Evolutionary conservation across 2,113 vertebrate genomes (phyloP), one percentile per base, ranked within the genome.

Genomic region (Pteropus alecto): DNA sequence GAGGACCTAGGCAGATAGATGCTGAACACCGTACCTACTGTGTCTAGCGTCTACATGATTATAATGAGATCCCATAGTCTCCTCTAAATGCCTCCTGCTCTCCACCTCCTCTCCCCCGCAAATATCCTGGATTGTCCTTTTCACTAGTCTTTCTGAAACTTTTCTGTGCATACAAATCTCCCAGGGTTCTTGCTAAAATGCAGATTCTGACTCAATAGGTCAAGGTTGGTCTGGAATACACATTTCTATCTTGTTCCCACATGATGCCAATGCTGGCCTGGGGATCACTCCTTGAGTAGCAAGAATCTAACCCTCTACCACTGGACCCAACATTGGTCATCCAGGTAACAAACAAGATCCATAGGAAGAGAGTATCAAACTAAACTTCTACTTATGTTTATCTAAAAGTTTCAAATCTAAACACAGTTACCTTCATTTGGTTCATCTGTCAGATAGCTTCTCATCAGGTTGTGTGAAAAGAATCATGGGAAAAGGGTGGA

Each of bases 391-490:
- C n/a, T 41, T 70, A n/a, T 24, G 18, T 70, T 56, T 68, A 35
- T 41, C 24, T 46, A 74, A 88, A 87, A 73, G 19, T 9, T 70
- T 77, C 22, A 94, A 95, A 85, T 79, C n/a, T 68, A 70, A 83
- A 74, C 21, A 78, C 9, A 58, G 58, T 2, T 58, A 89, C 3
- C 15, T 79, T 35, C 61, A 46, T 18, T 46, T 63, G 28, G 26
- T 61, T 16, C 56, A 46, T 46, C 67, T 90, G 28, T 65, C 38
- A 63, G 33, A 94, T 33, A 22, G 28, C 7, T 6, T 92, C 56
- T 76, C 4, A 7, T 43, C 21, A 87, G 6, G 9, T 19, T 92
- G 9, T 70, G 43, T 16, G 26, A 77, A 89, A 78, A 19, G 46
- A 63, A 60, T 90, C 26, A 43, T 6, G 21, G 74, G 60, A n/a